Base-by-base conservation (phyloP, 2,888 invertebrate species). In the Sminthurinus aureus region DNA sequence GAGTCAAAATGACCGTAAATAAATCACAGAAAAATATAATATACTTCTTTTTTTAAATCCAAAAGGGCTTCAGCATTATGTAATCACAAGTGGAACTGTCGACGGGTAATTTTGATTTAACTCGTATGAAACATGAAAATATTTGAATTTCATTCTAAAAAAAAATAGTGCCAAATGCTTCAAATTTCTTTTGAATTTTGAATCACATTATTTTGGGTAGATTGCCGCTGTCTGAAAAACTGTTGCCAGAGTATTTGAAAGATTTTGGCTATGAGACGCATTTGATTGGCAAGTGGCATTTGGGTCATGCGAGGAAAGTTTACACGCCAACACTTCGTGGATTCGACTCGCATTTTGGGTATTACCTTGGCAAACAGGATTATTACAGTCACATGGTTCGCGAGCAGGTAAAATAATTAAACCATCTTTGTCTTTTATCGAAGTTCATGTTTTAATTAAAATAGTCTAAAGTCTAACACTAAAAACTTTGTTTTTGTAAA, bases 261-360 rank as follows among this genome's bases (percentile, higher is more conserved):
- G 90, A 91, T 22, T 89, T 92, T 8, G 96, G 95, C 0, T 98
- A 97, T 90, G 90, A 91, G 9, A 96, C 96, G 0, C 94, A 96
- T 90, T 92, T 96, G 51, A 93, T 98, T 13, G 98, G 98, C 26
- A 98, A 98, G 91, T 98, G 97, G 97, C 91, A 91, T 90, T 92
- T 97, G 84, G 97, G 97, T 0, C 95, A 94, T 91, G 94, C 93
- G 86, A 92, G 92, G 82, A 91, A 92, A 81, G 93, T 93, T 87
- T 95, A 93, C 90, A 93, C 95, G 1, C 96, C 96, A 0, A 93
- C 93, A 1, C 92, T 92, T 82, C 92, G 96, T 81, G 96, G 96
- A 8, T 96, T 96, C 89, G 94, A 96, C 89, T 92, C 94, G 9
- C 95, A 95, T 90, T 94, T 94, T 88, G 96, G 96, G 15, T 95